These are phyloP conservation scores for Lepidurus couesii DNA, from an alignment of 1,140 invertebrate genomes.

Conservation along the genomic window DNA sequence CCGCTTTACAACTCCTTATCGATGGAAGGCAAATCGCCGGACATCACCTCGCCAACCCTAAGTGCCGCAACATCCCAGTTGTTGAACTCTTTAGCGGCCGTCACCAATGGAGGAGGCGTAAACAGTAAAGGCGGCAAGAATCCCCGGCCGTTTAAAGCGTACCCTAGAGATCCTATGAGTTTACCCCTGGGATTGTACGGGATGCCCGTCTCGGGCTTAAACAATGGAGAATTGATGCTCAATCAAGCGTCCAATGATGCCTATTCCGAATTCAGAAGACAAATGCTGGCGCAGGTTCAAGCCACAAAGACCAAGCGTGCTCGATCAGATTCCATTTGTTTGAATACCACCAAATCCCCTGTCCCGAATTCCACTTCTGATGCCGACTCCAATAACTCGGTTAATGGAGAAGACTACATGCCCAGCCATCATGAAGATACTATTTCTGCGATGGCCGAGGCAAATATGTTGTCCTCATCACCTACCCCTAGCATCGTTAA, in stretches of 20 bases:
- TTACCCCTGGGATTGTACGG: conserved; percentile 47
- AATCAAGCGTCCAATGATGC: conserved; percentile 52
- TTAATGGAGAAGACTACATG: conserved; percentile 11
- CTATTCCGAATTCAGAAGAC: conserved; percentile 59
- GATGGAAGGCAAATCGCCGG: background rate
- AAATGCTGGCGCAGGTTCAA: conserved; percentile 59
- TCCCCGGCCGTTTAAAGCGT: conserved; percentile 58
- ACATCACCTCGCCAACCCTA: conserved; percentile 36
- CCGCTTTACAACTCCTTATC: conserved; percentile 23
- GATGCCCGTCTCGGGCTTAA: conserved; percentile 40
- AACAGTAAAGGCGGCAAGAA: conserved; percentile 40
- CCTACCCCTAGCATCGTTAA: background rate
- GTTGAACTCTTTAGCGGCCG: conserved; percentile 32
- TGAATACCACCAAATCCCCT: conserved; percentile 30
- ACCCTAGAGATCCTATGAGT: conserved; percentile 59
- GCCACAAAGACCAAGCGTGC: conserved; percentile 50
- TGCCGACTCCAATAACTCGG: conserved; percentile 26
- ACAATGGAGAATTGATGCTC: conserved; percentile 43
- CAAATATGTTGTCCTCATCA: background rate
- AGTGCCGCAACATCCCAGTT: conserved; percentile 33
- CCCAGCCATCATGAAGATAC: background rate
- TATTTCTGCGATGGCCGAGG: too few species aligned
- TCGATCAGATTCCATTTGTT: conserved; percentile 31
- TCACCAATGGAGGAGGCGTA: conserved; percentile 30
- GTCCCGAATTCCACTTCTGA: conserved; percentile 24